Conservation (phyloP, 2,797 vertebrate genomes). For the Carduelis carduelis region DNA sequence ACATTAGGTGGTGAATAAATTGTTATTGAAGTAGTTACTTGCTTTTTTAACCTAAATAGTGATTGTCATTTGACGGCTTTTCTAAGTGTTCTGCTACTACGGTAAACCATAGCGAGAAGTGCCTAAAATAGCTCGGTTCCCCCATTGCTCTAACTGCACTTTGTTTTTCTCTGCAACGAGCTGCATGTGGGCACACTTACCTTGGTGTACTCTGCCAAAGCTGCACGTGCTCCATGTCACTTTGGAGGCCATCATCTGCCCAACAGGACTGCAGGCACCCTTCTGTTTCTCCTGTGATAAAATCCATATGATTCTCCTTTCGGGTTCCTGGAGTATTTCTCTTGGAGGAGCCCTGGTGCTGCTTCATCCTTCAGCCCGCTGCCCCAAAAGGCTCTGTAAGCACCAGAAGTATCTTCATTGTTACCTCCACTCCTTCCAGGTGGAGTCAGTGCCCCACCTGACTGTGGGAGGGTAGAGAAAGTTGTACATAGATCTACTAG, state of each 20-base stretch:
- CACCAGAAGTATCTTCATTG: neutral
- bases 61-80: conserved; percentile 39
- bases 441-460: neutral
- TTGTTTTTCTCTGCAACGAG: neutral
- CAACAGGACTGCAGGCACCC: neutral
- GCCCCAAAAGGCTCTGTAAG: neutral
- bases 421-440: neutral
- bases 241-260: neutral
- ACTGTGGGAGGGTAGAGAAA: neutral
- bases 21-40: conserved; percentile 27
- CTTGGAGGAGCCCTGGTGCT: neutral
- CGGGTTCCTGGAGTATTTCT: neutral
- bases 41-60: conserved; percentile 47
- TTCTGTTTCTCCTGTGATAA: neutral
- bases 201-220: neutral
- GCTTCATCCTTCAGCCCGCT: neutral
- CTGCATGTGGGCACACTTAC: neutral
- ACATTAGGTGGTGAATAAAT: conserved; percentile 40
- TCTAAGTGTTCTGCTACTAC: conserved; percentile 16
- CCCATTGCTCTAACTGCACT: neutral
- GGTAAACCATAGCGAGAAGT: neutral
- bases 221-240: fast-evolving
- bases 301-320: neutral
- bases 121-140: conserved; percentile 29
- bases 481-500: neutral